Evolutionary conservation across 2,113 vertebrate genomes (phyloP), one percentile per base, ranked within the genome.

Genomic region (Dipodomys ordii): DNA sequence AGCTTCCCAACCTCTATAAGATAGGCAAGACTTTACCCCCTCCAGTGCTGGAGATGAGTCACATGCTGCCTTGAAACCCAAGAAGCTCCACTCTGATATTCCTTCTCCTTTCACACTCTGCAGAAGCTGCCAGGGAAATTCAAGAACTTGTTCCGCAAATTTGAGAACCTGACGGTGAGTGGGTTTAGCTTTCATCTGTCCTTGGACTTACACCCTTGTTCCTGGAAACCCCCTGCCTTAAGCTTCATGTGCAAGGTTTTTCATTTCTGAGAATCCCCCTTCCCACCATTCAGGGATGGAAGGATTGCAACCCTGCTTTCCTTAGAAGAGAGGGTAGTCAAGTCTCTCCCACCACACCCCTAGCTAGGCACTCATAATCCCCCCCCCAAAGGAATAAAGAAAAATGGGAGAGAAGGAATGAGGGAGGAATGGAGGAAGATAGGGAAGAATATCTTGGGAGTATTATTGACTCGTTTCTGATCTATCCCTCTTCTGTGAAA

Each of bases 71-170:
- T 0, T n/a, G 79, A 93, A 86, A 93, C 67, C 78, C 83, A 27
- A 85, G 87, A 35, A 88, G 85, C 80, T 11, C 65, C 53, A 7
- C 35, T 35, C 82, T 93, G 53, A 95, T 49, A 19, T 67, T 39
- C 22, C 68, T 73, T 79, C 64, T 83, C 27, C 62, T 84, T 93
- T 94, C 71, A 5, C 64, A 94, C 46, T 53, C 97, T 95, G 39
- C 98, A 99, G 99, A 99, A 99, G 90, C 98, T 99, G 71, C 99
- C 99, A 0, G 99, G 99, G 90, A 99, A 99, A 97, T 99, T 99
- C 98, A 99, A 99, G 98, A 99, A 99, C 95, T 98, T 99, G 93
- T 99, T 99, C 91, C 99, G 99, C 95, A 99, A 99, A 98, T 99
- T 99, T 35, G 99, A 99, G 97, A 99, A 99, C 94, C 96, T 98